These are phyloP conservation scores for Tinea semifulvella DNA, from an alignment of 2,888 invertebrate genomes.

Conservation along the genomic window DNA sequence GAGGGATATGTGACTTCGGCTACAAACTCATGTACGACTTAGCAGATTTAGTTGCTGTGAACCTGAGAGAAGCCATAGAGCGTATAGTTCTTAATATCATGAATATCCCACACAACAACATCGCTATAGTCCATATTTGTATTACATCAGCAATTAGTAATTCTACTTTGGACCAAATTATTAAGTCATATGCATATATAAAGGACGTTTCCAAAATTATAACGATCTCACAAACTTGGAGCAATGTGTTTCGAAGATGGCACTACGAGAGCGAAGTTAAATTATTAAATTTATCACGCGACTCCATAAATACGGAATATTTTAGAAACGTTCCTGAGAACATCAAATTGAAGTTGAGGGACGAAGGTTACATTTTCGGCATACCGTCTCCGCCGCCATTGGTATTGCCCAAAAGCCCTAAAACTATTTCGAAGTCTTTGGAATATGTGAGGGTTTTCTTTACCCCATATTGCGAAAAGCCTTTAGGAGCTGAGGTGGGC, in stretches of 20 bases:
- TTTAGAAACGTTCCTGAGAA: constrained; percentile 42
- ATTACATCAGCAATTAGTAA: constrained; percentile 81
- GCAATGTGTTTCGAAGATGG: constrained; percentile 32
- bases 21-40: constrained; percentile 69
- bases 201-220: constrained; percentile 30
- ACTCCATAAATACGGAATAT: constrained; percentile 37
- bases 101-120: not conserved
- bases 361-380: constrained; percentile 43
- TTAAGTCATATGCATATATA: constrained; percentile 75
- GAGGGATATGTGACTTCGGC: constrained; percentile 63
- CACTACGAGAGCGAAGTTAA: constrained; percentile 41
- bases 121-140: constrained; percentile 67
- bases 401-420: constrained; percentile 16
- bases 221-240: constrained; percentile 27
- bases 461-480: constrained; percentile 41
- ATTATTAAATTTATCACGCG: constrained; percentile 38
- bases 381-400: constrained; percentile 28
- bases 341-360: constrained; percentile 39
- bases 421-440: constrained; percentile 21
- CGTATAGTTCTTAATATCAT: not conserved
- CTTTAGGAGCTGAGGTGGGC: no score
- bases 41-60: not conserved
- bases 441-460: constrained; percentile 34
- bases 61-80: not conserved
- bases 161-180: constrained; percentile 83